Base-by-base conservation (phyloP, 2,888 invertebrate species). In the Lobophora halterata region DNA sequence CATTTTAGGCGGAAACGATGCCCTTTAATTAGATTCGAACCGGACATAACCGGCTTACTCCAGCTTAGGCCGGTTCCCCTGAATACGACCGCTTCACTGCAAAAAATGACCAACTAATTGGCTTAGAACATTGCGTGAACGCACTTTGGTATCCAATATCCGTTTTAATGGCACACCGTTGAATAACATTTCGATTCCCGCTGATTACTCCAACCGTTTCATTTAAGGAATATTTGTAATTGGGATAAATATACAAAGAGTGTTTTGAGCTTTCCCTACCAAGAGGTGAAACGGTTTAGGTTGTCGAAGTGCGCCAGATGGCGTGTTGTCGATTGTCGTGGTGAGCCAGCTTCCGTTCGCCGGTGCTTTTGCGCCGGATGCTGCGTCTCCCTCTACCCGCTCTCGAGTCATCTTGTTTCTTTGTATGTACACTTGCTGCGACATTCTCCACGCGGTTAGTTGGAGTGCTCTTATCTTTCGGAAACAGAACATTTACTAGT, bases 61-160 rank as follows among this genome's bases (percentile, higher is more conserved):
- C 79, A 72, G 85, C 83, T 86, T 78, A 83, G 76, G 71, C 74
- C 66, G 56, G 65, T 70, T 66, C 65, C 65, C 65, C 71, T 68
- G 71, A 70, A 74, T 66, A 69, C 65, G 63, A 62, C 68, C 78
- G 72, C 71, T 77, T 71, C 63, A 69, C 71, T 78, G 82, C 76
- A 85, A 85, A 86, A n/a, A 83, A 82, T 83, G 79, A 78, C 74
- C 79, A 79, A 71, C 83, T 86, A 86, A 85, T 83, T 85, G 86
- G 86, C 85, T 85, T 83, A 85, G 79, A 74, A 78, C 75, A 75
- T 72, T 74, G 71, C 65, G 65, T 71, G 75, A 74, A 76, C 78
- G 70, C 73, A 73, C 74, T 79, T 76, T 75, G 72, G 79, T 80
- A 80, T 75, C 76, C 76, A 76, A 82, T 81, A 79, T 77, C 68